Base-by-base conservation (phyloP, 2,888 invertebrate species). In the Epistrophe grossulariae region DNA sequence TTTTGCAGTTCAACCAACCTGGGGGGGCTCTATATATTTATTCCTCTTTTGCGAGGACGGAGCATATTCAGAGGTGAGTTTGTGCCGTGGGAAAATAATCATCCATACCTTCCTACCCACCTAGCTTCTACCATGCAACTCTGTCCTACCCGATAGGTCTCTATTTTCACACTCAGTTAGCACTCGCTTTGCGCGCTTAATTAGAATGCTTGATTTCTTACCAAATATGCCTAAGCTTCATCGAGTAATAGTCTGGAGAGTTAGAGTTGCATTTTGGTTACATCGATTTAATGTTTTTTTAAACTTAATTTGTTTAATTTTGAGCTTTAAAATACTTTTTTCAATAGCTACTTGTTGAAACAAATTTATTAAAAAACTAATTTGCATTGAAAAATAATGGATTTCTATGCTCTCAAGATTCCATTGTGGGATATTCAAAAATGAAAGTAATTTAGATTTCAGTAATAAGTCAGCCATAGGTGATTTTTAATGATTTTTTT, bases 31-130 rank as follows among this genome's bases (percentile, higher is more conserved):
- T 8, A 15, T 10, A 9, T 4, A 4, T 48, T 0, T 45, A 40
- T 17, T 38, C 73, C 55, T 60, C 43, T 73, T 68, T 59, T 6
- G 13, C 15, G 24, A 24, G 15, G 60, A 60, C 19, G 6, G 31
- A 17, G 19, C 7, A 40, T 31, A 31, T 31, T 57, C 15, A 7
- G 60, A 38, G 35, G 38, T 70, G 52, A 74, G 73, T 59, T 68
- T 52, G 66, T 50, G 70, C 74, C 83, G 83, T 84, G 83, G 74
- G 83, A 84, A 84, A 82, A 79, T 40, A 59, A 81, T 71, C 15
- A 35, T 8, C 35, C 35, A 35, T 35, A 7, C 31, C 35, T 6
- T 8, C 31, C 31, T 35, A 35, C 8, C 8, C 8, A 19, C 11
- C 5, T 24, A 24, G 2, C 24, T 24, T 24, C 24, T 24, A 24